Evolutionary conservation across 1,140 invertebrate species (phyloP), one percentile per base, ranked within the genome.

Genomic region (Pectinophora gossypiella): DNA sequence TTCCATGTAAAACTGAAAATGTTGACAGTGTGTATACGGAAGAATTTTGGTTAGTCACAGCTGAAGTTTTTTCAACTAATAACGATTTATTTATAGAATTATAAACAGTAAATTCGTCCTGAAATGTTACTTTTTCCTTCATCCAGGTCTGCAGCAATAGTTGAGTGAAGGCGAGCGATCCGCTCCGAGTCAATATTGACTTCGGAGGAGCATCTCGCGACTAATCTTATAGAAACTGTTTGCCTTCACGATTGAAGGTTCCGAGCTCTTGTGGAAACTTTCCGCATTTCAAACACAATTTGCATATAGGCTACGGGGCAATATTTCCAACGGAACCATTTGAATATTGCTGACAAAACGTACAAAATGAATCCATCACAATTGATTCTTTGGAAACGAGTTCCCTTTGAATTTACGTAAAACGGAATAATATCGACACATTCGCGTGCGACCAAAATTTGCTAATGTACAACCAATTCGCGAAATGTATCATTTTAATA

Each of bases 141-240:
- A 18, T 40, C 13, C 16, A 7, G 5, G 23, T 6, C 23, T 40
- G 13, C 12, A n/a, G 42, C 19, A 52, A 43, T 45, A 45, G 23
- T 44, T 22, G 23, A 20, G 35, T 23, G 15, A n/a, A 40, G 44
- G 51, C 27, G 50, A 7, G 19, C 50, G 44, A 19, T 32, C 43
- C 43, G 23, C 55, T 48, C 51, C 45, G 48, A 50, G 63, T 70
- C 61, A 76, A 75, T 81, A 77, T 78, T 75, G 68, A 76, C 70
- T 68, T 50, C 42, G 58, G 51, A 63, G 63, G 62, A 70, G 60
- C 68, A 72, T 78, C 65, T 68, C 61, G 54, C 63, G 63, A 73
- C 68, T 79, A 76, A 79, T 82, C 76, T 77, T 74, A 77, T 77
- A 69, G 74, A 77, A 79, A 79, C 72, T 82, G 67, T 79, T 77